phyloP scores from a whole-genome alignment of 1,140 invertebrate genomes.

The Chionoecetes opilio region DNA sequence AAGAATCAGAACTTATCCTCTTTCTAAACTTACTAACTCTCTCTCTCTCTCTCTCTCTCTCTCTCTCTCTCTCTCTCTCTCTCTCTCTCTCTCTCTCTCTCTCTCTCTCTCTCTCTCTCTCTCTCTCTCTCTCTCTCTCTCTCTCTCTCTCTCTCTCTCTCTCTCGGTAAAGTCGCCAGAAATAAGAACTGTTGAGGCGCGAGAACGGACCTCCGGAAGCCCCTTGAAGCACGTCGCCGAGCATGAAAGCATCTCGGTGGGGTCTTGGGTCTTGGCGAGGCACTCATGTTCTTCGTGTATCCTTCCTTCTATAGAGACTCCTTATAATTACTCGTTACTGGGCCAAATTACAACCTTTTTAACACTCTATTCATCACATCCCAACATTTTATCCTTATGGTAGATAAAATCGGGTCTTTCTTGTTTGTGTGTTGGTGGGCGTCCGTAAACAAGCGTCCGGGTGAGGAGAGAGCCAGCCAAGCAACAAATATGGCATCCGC shows the following conservation, averaged over 20 bases:
- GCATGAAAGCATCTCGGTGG: slow-evolving; percentile 50
- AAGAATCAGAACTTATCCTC: not conserved
- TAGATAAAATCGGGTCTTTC: no score
- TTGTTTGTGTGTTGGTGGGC: not conserved
- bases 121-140: not conserved
- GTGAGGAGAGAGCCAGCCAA: slow-evolving; percentile 63
- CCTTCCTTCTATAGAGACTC: not conserved
- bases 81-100: not conserved
- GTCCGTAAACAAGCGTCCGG: not conserved
- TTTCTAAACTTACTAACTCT: not conserved
- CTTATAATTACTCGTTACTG: slow-evolving; percentile 7
- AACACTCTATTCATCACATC: not conserved
- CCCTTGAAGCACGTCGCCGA: slow-evolving; percentile 10
- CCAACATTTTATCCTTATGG: no score
- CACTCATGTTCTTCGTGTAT: not conserved
- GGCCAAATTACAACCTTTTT: not conserved
- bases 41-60: not conserved
- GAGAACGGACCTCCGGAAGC: slow-evolving; percentile 34
- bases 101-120: slow-evolving; percentile 4
- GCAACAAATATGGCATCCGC: slow-evolving; percentile 75
- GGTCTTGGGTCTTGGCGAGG: not conserved
- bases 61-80: no score
- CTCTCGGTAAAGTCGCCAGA: not conserved
- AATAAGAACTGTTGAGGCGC: not conserved
- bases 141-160: not conserved